Evolutionary conservation across 2,797 vertebrate genomes (phyloP), one percentile per base, ranked within the genome.

Genomic region (Tauraco hartlaubi): DNA sequence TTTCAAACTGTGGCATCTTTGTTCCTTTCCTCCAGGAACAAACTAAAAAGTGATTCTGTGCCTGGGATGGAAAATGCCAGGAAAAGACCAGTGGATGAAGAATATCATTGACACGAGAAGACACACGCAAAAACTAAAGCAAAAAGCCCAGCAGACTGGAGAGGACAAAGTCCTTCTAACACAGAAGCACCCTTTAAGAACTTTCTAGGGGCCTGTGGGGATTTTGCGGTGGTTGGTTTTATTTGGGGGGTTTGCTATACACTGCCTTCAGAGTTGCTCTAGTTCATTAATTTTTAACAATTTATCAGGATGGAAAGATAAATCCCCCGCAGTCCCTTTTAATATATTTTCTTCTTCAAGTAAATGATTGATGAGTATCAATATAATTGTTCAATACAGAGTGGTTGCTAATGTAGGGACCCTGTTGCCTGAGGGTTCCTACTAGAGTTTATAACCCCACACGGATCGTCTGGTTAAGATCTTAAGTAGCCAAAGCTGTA

Each of bases 311-410:
- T 63, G 94, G 86, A 95, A 97, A 97, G 97, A 97, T 96, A 94
- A 98, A 98, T 97, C 94, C 97, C 96, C 96, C 93, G 82, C 96
- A 98, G 97, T 95, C 88, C 86, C 95, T 93, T 98, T 97, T 97
- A 93, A 97, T 97, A 96, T 96, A 96, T 97, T 97, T 98, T 97
- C 96, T 97, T 97, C 92, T 96, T 97, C 89, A 97, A 97, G 97
- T 98, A 96, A 98, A 97, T 98, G 97, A 98, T 98, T 98, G 97
- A 98, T 98, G 97, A 98, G 91, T 93, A 94, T 97, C 95, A 90
- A 88, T 94, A 97, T 91, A 81, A 95, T 93, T 94, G 95, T 97
- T 97, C 96, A 59, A 76, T 96, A 91, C 71, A 78, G 66, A 96
- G 73, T 87, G 92, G 96, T 94, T 97, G 90, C 96, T 98, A 97